Percentiles rank a stretch among this genome's conserved stretches.
Conservation (phyloP, 1,140 invertebrate species). For the Anadara kagoshimensis region DNA sequence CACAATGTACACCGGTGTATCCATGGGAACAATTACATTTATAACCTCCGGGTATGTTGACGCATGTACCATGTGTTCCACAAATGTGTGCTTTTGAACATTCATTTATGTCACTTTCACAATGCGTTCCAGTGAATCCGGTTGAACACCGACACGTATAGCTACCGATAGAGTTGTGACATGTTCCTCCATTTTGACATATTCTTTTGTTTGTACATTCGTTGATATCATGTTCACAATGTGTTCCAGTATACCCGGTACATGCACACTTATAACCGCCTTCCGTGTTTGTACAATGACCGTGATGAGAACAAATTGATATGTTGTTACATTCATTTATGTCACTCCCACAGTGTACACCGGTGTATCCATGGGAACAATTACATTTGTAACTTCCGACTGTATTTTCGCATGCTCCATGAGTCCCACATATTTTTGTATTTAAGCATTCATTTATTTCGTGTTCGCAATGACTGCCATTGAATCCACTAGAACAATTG, state of each 20-base stretch:
- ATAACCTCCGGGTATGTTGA: too few species aligned
- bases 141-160: too few species aligned
- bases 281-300: too few species aligned
- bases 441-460: too few species aligned
- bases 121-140: too few species aligned
- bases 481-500: not conserved
- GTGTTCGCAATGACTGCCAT: not conserved
- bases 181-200: constrained; percentile 28
- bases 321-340: not conserved
- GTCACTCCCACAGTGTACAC: not conserved
- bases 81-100: too few species aligned
- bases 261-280: not conserved
- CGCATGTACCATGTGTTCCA: too few species aligned
- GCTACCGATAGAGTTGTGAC: constrained; percentile 17
- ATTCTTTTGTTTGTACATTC: constrained; percentile 10
- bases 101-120: too few species aligned
- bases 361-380: not conserved
- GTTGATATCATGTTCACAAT: constrained; percentile 9
- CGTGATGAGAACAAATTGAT: too few species aligned
- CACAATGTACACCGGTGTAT: too few species aligned
- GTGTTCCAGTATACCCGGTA: too few species aligned
- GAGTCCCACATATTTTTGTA: not conserved
- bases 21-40: too few species aligned
- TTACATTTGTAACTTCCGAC: not conserved
- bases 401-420: constrained; percentile 1